Evolutionary conservation across 2,888 invertebrate species (phyloP).

Genomic region (Gari tellinella): DNA sequence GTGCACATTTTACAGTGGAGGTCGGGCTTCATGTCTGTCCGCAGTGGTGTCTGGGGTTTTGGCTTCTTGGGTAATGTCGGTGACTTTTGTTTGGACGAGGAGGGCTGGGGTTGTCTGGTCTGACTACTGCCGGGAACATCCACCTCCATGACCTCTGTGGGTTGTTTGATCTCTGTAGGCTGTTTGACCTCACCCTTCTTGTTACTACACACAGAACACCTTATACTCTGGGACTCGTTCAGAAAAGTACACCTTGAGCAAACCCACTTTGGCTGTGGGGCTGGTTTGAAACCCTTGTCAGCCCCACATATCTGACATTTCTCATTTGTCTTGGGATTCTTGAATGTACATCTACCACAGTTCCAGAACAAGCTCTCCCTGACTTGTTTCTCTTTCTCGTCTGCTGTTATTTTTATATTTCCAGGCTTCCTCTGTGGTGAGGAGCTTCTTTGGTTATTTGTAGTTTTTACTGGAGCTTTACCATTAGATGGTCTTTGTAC

Average conservation of each 20-base stretch:
- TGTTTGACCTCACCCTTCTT: conserved; percentile 27
- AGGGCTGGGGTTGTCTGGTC: neutral
- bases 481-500: neutral
- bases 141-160: conserved; percentile 17
- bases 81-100: conserved; percentile 7
- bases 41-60: conserved; percentile 9
- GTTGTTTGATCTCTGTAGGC: conserved; percentile 1
- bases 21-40: conserved; percentile 12
- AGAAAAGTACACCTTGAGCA: conserved; percentile 73
- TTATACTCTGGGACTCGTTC: conserved; percentile 52
- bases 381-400: conserved; percentile 25
- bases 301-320: conserved; percentile 94
- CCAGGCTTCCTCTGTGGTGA: neutral
- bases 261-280: conserved; percentile 59
- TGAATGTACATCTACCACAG: conserved; percentile 94
- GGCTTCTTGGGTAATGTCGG: conserved; percentile 3
- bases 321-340: conserved; percentile 89
- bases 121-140: conserved; percentile 9
- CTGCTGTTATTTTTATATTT: neutral
- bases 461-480: neutral
- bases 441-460: neutral
- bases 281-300: conserved; percentile 31
- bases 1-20: conserved; percentile 69
- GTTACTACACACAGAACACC: conserved; percentile 65
- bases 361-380: conserved; percentile 87